phyloP scores from a whole-genome alignment of 2,888 invertebrate species.

The Dryococelus australis region DNA sequence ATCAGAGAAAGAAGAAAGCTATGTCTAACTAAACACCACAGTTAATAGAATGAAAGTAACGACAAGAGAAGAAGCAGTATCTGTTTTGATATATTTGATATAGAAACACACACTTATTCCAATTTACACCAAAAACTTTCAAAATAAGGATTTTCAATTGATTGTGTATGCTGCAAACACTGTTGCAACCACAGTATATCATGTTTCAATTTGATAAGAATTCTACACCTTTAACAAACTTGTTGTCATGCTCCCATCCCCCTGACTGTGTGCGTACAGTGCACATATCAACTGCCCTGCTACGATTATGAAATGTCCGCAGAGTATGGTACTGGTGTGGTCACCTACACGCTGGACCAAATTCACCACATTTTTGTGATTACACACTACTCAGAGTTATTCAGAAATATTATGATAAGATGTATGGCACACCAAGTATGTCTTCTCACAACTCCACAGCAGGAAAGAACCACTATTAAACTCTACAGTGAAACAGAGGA shows the following conservation, averaged over 20 bases:
- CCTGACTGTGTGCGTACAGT: background rate
- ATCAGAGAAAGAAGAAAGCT: too few relatives aligned
- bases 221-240: too few relatives aligned
- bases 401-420: background rate
- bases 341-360: background rate
- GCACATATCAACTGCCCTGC: background rate
- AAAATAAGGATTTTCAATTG: too few relatives aligned
- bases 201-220: too few relatives aligned
- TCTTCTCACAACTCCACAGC: background rate
- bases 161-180: too few relatives aligned
- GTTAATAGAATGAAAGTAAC: too few relatives aligned
- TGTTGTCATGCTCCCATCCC: background rate
- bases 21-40: too few relatives aligned
- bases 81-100: too few relatives aligned
- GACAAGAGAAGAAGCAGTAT: too few relatives aligned
- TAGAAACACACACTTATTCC: too few relatives aligned
- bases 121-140: too few relatives aligned
- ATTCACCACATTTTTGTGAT: background rate
- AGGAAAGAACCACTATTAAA: background rate
- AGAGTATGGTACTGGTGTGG: background rate
- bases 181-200: too few relatives aligned
- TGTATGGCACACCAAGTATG: background rate
- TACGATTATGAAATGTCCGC: background rate
- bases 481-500: background rate
- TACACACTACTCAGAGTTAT: background rate